Percentiles rank a stretch among this genome's conserved stretches.
Conservation (phyloP, 2,797 vertebrate genomes). For the Argyrosomus regius region DNA sequence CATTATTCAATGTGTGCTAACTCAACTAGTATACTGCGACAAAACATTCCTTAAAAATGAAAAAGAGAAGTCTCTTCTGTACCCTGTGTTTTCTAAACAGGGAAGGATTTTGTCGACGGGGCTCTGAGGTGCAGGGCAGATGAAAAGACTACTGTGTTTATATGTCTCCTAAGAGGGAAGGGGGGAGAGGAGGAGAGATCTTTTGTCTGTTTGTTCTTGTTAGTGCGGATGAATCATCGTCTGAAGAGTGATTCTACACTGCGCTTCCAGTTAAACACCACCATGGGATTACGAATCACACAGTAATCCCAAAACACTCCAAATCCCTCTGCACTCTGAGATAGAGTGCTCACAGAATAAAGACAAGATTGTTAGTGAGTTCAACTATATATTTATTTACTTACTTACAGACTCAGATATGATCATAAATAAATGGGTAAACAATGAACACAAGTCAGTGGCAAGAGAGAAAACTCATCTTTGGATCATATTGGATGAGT, state of each 20-base stretch:
- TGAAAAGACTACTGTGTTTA: constrained; percentile 42
- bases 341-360: neutral
- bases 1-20: neutral
- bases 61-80: neutral
- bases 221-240: constrained; percentile 60
- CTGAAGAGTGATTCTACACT: constrained; percentile 49
- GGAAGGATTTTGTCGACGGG: constrained; percentile 16
- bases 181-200: constrained; percentile 15
- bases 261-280: constrained; percentile 48
- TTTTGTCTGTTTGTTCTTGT: constrained; percentile 52
- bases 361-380: neutral
- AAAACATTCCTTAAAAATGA: neutral
- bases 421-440: constrained; percentile 1
- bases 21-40: neutral
- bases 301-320: constrained; percentile 50
- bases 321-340: constrained; percentile 21
- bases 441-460: neutral
- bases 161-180: constrained; percentile 33
- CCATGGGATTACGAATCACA: constrained; percentile 49
- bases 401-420: constrained; percentile 1
- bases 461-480: neutral
- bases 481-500: neutral
- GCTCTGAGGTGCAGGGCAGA: constrained; percentile 33
- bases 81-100: constrained; percentile 1
- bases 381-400: constrained; percentile 9